These are phyloP conservation scores for Rhynchomys soricoides DNA, from an alignment of 2,113 vertebrate species.

Conservation along the genomic window DNA sequence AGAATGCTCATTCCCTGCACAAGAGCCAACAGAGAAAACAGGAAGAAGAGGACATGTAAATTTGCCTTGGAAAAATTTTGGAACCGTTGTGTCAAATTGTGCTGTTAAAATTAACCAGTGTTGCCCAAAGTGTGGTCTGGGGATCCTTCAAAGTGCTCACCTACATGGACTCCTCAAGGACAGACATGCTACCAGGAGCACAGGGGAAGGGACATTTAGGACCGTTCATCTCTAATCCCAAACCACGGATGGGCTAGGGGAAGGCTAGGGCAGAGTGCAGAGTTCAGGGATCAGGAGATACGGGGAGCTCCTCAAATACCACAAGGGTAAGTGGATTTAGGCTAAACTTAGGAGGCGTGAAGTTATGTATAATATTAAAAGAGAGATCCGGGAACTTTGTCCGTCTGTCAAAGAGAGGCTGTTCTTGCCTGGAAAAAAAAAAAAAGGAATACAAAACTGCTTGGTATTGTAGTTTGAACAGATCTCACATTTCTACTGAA, in stretches of 20 bases:
- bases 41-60: conserved; percentile 72
- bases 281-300: background rate
- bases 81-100: conserved; percentile 55
- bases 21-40: conserved; percentile 77
- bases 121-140: conserved; percentile 75
- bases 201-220: background rate
- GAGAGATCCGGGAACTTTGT: conserved; percentile 64
- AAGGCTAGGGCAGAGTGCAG: background rate
- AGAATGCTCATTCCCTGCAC: conserved; percentile 78
- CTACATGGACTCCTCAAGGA: conserved; percentile 65
- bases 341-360: conserved; percentile 55
- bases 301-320: background rate
- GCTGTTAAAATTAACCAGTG: conserved; percentile 65
- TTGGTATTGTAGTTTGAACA: conserved; percentile 67
- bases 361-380: conserved; percentile 61
- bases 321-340: background rate
- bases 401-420: conserved; percentile 73
- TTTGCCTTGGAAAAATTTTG: conserved; percentile 68
- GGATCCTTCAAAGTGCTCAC: conserved; percentile 58
- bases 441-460: conserved; percentile 68
- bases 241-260: background rate
- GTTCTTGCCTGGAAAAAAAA: conserved; percentile 71
- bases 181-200: conserved; percentile 20
- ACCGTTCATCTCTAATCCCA: background rate
- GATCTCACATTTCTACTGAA: conserved; percentile 61